Percentiles rank a stretch among this genome's conserved stretches.
Evolutionary conservation across 2,797 vertebrate species (phyloP).

Genomic region (Danio choprae): DNA sequence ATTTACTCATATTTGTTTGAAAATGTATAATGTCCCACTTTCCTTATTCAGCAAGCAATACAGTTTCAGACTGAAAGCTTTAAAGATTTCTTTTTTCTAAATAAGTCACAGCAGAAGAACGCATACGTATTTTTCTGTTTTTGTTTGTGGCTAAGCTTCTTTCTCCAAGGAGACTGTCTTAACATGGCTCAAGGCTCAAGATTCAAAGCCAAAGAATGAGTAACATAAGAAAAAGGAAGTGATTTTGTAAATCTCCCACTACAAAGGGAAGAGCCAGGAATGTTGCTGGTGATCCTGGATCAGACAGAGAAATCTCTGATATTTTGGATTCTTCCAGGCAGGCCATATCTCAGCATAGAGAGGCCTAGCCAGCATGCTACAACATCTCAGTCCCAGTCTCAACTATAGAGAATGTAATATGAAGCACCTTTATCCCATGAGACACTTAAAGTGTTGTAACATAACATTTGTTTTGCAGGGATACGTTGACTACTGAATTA

Average conservation of each 20-base stretch:
- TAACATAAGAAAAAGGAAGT: slow-evolving; percentile 32
- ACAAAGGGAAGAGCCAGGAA: slow-evolving; percentile 60
- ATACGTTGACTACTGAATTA: not conserved
- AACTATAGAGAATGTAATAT: not conserved
- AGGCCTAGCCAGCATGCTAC: slow-evolving; percentile 52
- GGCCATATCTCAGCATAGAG: slow-evolving; percentile 64
- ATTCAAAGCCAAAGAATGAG: slow-evolving; percentile 57
- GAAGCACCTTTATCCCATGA: not conserved
- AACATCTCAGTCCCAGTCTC: slow-evolving; percentile 55
- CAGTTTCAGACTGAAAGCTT: slow-evolving; percentile 1
- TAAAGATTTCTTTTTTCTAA: slow-evolving; percentile 16
- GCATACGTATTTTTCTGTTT: slow-evolving; percentile 54
- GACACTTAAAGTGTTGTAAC: not conserved
- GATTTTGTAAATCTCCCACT: slow-evolving; percentile 69
- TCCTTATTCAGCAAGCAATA: not conserved
- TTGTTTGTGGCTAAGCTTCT: slow-evolving; percentile 61
- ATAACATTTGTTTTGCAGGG: not conserved
- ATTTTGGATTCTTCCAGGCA: slow-evolving; percentile 59
- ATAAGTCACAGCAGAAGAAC: slow-evolving; percentile 57
- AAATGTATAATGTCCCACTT: slow-evolving; percentile 1
- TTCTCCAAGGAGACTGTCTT: slow-evolving; percentile 63
- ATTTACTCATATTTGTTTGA: slow-evolving; percentile 30
- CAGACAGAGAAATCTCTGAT: slow-evolving; percentile 67
- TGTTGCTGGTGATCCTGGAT: slow-evolving; percentile 70
- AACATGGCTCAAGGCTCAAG: slow-evolving; percentile 51